Percentiles rank a stretch among this genome's conserved stretches.
Evolutionary conservation across 1,140 invertebrate genomes (phyloP).

Genomic region (Battus philenor): DNA sequence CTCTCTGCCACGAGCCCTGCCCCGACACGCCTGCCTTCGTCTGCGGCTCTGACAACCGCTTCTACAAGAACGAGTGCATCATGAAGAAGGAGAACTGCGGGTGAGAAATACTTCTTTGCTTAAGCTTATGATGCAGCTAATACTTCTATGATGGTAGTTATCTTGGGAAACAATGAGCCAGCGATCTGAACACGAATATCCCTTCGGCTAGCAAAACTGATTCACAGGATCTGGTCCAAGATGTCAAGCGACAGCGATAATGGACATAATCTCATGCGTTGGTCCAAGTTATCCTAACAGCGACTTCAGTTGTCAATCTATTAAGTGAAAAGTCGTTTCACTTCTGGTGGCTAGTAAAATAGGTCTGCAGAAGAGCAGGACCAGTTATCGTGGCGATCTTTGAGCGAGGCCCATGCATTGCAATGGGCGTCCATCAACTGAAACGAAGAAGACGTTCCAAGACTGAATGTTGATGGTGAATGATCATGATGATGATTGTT

Average conservation of each 20-base stretch:
- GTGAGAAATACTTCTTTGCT: slow-evolving; percentile 68
- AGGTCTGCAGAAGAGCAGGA: neutral
- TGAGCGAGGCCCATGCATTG: too few relatives aligned
- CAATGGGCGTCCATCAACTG: too few relatives aligned
- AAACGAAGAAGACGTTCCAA: neutral
- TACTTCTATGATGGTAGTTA: too few relatives aligned
- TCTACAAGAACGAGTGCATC: slow-evolving; percentile 94
- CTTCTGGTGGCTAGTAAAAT: neutral
- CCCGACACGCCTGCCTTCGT: slow-evolving; percentile 85
- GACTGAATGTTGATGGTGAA: neutral
- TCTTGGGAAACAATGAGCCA: too few relatives aligned
- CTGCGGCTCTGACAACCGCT: slow-evolving; percentile 93
- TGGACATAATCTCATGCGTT: too few relatives aligned
- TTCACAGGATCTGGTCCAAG: too few relatives aligned
- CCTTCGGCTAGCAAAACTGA: too few relatives aligned
- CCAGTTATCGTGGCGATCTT: neutral
- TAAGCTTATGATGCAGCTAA: too few relatives aligned
- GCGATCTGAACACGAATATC: too few relatives aligned
- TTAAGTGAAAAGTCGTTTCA: neutral
- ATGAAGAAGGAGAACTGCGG: slow-evolving; percentile 95
- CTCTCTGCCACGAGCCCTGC: slow-evolving; percentile 83
- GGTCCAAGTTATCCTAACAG: too few relatives aligned
- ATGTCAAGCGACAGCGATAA: too few relatives aligned
- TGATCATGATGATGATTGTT: neutral
- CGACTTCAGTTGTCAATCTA: too few relatives aligned